Base-by-base conservation (phyloP, 2,888 invertebrate species). In the Drepana falcataria region DNA sequence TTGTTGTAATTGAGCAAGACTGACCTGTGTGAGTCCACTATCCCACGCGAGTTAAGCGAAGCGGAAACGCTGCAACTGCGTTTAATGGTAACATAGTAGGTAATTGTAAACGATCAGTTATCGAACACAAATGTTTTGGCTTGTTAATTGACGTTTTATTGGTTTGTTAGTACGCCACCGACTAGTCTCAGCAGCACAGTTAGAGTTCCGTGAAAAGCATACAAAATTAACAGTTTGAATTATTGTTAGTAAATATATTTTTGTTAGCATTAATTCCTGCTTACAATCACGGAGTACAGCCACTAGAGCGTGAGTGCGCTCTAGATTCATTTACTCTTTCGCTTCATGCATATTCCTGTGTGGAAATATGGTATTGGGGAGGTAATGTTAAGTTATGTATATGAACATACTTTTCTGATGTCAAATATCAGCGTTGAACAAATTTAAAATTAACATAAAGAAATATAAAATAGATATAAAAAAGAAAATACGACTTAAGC, bases 91-190 rank as follows among this genome's bases (percentile, higher is more conserved):
- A 56, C 53, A 54, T 55, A 57, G 54, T 21, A 21, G 21, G 21
- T 53, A 64, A 57, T 57, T 61, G 60, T 51, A 57, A 49, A 51
- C 33, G 48, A 48, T 52, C 61, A 74, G 73, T 77, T 78, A 74
- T 75, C 70, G 74, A 79, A 76, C 71, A 73, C 56, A 56, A 57
- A 60, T 84, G 83, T 85, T 84, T 79, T 64, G 67, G 60, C 58
- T 60, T 57, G 66, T 66, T 84, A 81, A 83, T 79, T 83, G 78
- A 66, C 61, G 63, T 71, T 83, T 83, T 79, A 83, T 81, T 73
- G 77, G 69, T 68, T 80, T 83, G 79, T 80, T 82, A 81, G 75
- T 71, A 55, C 58, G 61, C 62, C 68, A 70, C 54, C 61, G 56
- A 59, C 63, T 52, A 59, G 58, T 63, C 47, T 53, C 37, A 53